Conservation (phyloP, 2,888 invertebrate genomes). For the Pomacea canaliculata region DNA sequence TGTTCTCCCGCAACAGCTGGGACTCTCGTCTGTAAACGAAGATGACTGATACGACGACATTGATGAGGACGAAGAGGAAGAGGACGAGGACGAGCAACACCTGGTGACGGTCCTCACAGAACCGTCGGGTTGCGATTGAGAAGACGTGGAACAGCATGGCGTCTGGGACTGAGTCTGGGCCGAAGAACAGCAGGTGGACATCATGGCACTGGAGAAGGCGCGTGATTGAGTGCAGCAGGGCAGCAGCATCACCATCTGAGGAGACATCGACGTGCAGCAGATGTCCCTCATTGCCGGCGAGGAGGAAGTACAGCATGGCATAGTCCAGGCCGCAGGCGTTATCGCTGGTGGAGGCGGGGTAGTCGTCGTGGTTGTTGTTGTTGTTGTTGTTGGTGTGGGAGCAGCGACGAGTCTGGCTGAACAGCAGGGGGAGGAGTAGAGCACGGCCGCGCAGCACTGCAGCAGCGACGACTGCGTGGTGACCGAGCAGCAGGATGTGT, state of each 20-base stretch:
- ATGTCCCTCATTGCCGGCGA: not conserved
- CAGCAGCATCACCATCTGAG: not conserved
- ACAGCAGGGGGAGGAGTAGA: not conserved
- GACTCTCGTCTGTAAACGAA: not conserved
- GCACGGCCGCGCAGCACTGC: not conserved
- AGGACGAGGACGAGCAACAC: not conserved
- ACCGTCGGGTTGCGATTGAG: no score
- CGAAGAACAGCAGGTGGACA: not conserved
- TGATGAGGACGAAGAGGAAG: not conserved
- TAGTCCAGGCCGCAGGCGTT: not conserved
- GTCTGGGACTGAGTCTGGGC: not conserved
- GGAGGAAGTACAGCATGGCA: not conserved
- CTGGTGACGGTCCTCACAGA: not conserved
- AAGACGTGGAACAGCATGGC: not conserved
- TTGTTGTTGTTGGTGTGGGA: not conserved
- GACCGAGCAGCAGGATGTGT: not conserved
- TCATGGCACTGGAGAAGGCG: not conserved
- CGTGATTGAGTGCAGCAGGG: constrained; percentile 4
- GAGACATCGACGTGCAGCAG: not conserved
- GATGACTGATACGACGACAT: not conserved
- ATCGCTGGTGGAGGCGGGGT: not conserved
- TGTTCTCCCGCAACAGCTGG: not conserved
- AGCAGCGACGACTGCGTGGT: not conserved
- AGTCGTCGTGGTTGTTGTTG: not conserved
- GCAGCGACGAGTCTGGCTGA: not conserved